Base-by-base conservation (phyloP, 1,140 invertebrate species). In the Trachelipus rathkii region DNA sequence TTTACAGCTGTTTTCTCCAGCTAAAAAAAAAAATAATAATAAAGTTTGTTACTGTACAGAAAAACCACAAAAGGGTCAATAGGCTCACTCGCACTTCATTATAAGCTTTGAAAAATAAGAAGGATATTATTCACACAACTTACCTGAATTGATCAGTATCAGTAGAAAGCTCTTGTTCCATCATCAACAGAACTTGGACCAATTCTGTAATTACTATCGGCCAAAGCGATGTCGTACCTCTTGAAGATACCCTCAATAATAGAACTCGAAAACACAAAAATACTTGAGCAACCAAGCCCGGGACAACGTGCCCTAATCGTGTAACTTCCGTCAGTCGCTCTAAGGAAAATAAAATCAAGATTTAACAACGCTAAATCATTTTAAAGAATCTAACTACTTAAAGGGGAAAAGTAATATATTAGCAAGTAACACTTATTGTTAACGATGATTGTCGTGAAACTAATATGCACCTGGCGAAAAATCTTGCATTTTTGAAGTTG, bases 191-290 rank as follows among this genome's bases (percentile, higher is more conserved):
- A 5, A 95, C 93, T 87, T 95, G 93, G 75, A 95, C 92, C 87
- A 97, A 89, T 89, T 97, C 95, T 67, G 93, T 94, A 73, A 97
- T 94, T 82, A 97, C 95, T 60, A 93, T 92, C 8, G 95, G 95
- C 95, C 95, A 97, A 43, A 97, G 86, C 0, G 93, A 95, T 10
- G 93, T 95, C 5, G 97, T 89, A 82, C 95, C 92, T 78, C 92
- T 88, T 0, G 93, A 90, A 10, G 94, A 94, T 89, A 97, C 94
- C 74, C 95, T 87, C 69, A 96, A 84, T 9, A 97, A 87, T 60
- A 97, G 87, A 6, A 97, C 95, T 68, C 95, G 89, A 84, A 96
- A 96, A 85, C 94, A 96, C 10, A 95, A 85, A 84, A 97, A 95
- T 21, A 97, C 94, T 84, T 94, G 92, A 0, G 93, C 90, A 84